Evolutionary conservation across 2,797 vertebrate species (phyloP), one percentile per base, ranked within the genome.

Genomic region (Austrolebias charrua): DNA sequence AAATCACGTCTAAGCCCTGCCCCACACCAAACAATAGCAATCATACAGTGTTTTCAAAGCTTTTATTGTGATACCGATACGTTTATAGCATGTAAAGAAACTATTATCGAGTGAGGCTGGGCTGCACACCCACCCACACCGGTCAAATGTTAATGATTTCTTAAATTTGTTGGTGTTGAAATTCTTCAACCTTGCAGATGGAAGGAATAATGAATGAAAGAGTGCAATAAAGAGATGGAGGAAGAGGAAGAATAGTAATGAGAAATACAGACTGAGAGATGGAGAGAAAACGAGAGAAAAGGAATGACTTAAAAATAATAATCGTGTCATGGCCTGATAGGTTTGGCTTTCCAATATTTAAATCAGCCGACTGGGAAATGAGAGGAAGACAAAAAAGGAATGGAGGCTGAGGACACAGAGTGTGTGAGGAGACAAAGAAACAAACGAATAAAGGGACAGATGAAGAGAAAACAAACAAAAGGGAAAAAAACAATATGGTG

Each of bases 281-380:
- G 59, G 50, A 68, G 52, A 48, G 63, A 63, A 59, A 51, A 64
- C 80, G 77, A 66, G 71, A 62, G 76, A 64, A 67, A 80, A 85
- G 68, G 66, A 62, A 48, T 71, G 73, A 70, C 79, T 87, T 84
- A 83, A 86, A 84, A 87, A 88, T 89, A 86, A 88, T 87, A 88
- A 89, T 79, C 79, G 84, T 78, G 86, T 85, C 85, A 84, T 80
- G 86, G 86, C 82, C 81, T 88, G 86, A 83, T 86, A 86, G 87
- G 73, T 86, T 86, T 86, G 75, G 75, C 78, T 86, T 87, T 64
- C 79, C 73, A 75, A 79, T 83, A 83, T 87, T 88, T 89, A 86
- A 88, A 79, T 84, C 89, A 90, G 85, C 88, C 86, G 81, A 87
- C 81, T 90, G 87, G 68, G 83, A 88, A 89, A 89, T 90, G 79